Percentiles rank a stretch among this genome's conserved stretches.
Evolutionary conservation across 2,888 invertebrate species (phyloP).

Genomic region (Molanna angustata): DNA sequence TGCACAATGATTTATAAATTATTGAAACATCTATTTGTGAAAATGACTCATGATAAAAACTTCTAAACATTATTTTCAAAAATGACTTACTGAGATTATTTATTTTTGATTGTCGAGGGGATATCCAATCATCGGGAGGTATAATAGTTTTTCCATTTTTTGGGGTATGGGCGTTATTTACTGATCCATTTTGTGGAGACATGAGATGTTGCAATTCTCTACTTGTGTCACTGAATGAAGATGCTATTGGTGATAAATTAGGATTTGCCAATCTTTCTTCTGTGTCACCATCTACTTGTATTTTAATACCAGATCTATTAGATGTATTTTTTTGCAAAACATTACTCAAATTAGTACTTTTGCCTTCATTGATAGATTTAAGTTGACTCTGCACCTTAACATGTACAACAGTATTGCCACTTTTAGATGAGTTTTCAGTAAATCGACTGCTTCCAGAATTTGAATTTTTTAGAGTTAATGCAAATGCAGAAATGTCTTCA

Average conservation of each 20-base stretch:
- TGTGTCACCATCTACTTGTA: background rate
- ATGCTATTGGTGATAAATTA: no score
- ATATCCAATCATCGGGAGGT: conserved; percentile 22
- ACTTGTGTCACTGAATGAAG: conserved; percentile 22
- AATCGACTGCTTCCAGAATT: conserved; percentile 26
- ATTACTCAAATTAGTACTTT: background rate
- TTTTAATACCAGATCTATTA: background rate
- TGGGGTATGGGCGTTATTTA: no score
- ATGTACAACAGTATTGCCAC: conserved; percentile 22
- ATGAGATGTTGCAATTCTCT: conserved; percentile 26
- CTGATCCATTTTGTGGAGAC: conserved; percentile 20
- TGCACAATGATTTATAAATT: background rate
- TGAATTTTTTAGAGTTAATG: conserved; percentile 22
- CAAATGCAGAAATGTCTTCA: conserved; percentile 15
- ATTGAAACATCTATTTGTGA: no score
- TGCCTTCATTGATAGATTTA: conserved; percentile 17
- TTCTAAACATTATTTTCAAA: background rate
- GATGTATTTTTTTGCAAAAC: background rate
- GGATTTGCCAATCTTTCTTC: no score
- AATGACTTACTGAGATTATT: conserved; percentile 25
- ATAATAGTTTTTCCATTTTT: background rate
- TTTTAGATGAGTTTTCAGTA: conserved; percentile 28
- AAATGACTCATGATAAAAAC: background rate
- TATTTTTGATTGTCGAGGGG: conserved; percentile 19
- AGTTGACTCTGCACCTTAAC: conserved; percentile 9